Evolutionary conservation across 2,797 vertebrate species (phyloP), one percentile per base, ranked within the genome.

Genomic region (Nannoperca australis): DNA sequence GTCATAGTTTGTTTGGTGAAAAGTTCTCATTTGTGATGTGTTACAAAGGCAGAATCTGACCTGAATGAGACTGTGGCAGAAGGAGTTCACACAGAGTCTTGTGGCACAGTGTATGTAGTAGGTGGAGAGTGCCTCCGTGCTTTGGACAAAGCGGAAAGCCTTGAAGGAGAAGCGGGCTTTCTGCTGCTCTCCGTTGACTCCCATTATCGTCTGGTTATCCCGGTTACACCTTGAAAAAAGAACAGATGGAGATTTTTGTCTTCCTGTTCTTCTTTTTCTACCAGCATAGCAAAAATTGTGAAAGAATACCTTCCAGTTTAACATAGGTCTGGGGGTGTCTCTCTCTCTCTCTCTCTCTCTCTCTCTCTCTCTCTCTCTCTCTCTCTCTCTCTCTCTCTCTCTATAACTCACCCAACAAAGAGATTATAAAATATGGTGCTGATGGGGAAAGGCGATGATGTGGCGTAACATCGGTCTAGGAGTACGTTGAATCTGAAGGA

Each of bases 371-470:
- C n/a, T n/a, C n/a, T n/a, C n/a, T n/a, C n/a, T n/a, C n/a, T n/a
- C n/a, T n/a, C n/a, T n/a, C n/a, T n/a, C n/a, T n/a, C n/a, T n/a
- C n/a, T n/a, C n/a, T n/a, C n/a, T n/a, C n/a, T n/a, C n/a, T n/a
- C n/a, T n/a, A n/a, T n/a, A 22, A 90, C 93, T 93, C 79, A 95
- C 95, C 95, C 94, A 14, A 93, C 87, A 78, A 95, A 95, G 22
- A 95, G 92, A 56, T 95, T 89, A 3, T 93, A 85, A 64, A 11
- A 90, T 4, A 80, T 66, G 49, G 81, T 84, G 71, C 85, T 90
- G 27, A 78, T 1, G 7, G 72, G 82, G 49, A 88, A 89, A 36
- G 92, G 91, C 0, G 73, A 86, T 0, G 86, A 68, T 4, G 94
- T 93, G 61, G 91, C 88, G 14, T 92, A 95, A 72, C 94, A 95